These are phyloP conservation scores for Conops quadrifasciatus DNA, from an alignment of 2,888 invertebrate species.

Conservation along the genomic window DNA sequence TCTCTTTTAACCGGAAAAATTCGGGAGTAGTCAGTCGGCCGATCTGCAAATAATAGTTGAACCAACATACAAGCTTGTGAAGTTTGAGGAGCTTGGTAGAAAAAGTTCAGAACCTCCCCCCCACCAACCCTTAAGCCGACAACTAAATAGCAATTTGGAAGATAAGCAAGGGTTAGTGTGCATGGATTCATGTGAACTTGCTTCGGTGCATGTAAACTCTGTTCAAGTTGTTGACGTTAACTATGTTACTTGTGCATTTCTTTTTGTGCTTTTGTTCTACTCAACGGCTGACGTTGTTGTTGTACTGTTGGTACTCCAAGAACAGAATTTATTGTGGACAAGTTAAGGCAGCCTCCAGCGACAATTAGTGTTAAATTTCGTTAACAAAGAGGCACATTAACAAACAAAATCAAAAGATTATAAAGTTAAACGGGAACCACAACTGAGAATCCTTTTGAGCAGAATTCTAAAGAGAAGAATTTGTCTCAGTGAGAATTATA, in stretches of 20 bases:
- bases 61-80: too few relatives aligned
- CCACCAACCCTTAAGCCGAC: neutral
- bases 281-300: slow-evolving; percentile 2
- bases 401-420: neutral
- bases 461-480: too few relatives aligned
- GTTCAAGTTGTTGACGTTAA: slow-evolving; percentile 32
- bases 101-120: too few relatives aligned
- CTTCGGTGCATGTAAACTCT: slow-evolving; percentile 31
- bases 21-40: too few relatives aligned
- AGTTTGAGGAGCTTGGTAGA: too few relatives aligned
- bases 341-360: slow-evolving; percentile 18
- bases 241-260: slow-evolving; percentile 18
- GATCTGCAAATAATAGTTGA: too few relatives aligned
- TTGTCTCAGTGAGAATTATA: too few relatives aligned
- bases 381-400: slow-evolving; percentile 22
- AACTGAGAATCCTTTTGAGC: neutral
- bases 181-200: slow-evolving; percentile 18
- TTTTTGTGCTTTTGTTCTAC: slow-evolving; percentile 1
- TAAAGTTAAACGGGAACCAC: neutral
- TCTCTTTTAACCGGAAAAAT: too few relatives aligned
- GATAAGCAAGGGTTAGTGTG: neutral
- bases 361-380: slow-evolving; percentile 32
- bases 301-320: slow-evolving; percentile 21
- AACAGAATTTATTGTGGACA: slow-evolving; percentile 28
- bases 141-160: slow-evolving; percentile 1